phyloP scores from a whole-genome alignment of 2,113 vertebrate genomes.

The Gadus macrocephalus region DNA sequence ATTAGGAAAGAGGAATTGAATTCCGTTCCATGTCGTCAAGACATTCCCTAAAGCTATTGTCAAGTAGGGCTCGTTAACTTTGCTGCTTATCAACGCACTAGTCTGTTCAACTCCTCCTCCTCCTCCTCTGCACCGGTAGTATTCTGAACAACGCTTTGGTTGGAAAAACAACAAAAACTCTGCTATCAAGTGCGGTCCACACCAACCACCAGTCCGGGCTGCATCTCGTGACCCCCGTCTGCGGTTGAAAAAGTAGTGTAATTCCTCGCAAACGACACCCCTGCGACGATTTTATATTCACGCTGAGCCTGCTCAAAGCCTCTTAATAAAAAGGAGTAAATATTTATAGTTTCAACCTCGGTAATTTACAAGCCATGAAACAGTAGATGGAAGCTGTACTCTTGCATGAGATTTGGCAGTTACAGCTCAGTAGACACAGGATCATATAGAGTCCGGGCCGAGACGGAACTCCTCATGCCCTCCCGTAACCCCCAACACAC shows the following conservation, averaged over 20 bases:
- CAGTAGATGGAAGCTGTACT: constrained; percentile 74
- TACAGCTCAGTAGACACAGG: constrained; percentile 76
- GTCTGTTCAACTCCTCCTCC: constrained; percentile 58
- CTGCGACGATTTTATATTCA: constrained; percentile 80
- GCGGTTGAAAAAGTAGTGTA: constrained; percentile 79
- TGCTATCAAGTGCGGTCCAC: constrained; percentile 78
- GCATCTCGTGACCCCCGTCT: constrained; percentile 71
- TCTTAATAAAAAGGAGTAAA: constrained; percentile 78
- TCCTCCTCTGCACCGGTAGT: constrained; percentile 80
- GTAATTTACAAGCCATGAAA: constrained; percentile 78
- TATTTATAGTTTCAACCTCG: constrained; percentile 69
- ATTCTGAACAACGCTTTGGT: constrained; percentile 84
- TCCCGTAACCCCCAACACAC: not conserved
- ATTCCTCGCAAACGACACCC: constrained; percentile 77
- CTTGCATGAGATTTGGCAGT: constrained; percentile 75
- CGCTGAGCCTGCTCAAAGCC: constrained; percentile 94
- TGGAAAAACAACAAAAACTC: constrained; percentile 81
- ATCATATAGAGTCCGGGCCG: constrained; percentile 57
- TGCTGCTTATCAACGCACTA: constrained; percentile 61
- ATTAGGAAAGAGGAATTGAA: constrained; percentile 78
- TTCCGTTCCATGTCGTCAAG: constrained; percentile 76
- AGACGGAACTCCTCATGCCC: constrained; percentile 45
- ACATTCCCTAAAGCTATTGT: constrained; percentile 75
- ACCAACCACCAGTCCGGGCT: constrained; percentile 87
- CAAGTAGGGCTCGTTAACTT: constrained; percentile 67